phyloP scores from a whole-genome alignment of 2,888 invertebrate genomes.

The Drosophila acutilabella region DNA sequence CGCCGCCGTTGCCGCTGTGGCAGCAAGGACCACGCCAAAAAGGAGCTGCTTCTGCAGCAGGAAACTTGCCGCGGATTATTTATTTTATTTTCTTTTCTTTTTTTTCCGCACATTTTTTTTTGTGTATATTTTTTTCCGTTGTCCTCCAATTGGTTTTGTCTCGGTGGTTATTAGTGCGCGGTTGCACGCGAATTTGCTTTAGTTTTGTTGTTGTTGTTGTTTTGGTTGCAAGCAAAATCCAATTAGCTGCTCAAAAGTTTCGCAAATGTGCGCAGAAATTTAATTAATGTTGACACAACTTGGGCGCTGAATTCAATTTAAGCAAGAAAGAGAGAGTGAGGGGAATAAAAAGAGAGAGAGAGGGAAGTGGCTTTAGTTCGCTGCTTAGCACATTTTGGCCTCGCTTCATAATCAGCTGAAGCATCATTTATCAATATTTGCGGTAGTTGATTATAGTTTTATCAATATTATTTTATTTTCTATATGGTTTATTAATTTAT shows the following conservation, averaged over 20 bases:
- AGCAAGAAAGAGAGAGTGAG: constrained; percentile 4
- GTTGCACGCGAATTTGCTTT: constrained; percentile 74
- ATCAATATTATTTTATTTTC: neutral
- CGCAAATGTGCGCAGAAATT: constrained; percentile 73
- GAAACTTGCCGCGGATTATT: constrained; percentile 62
- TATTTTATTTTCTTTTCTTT: constrained; percentile 58
- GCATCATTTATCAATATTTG: neutral
- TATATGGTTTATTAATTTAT: too few species aligned
- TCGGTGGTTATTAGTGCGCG: constrained; percentile 71
- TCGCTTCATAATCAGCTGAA: too few species aligned
- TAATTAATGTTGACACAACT: constrained; percentile 79
- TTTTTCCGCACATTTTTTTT: constrained; percentile 25
- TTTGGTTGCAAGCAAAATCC: constrained; percentile 72
- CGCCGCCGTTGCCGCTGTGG: neutral
- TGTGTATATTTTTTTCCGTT: constrained; percentile 12
- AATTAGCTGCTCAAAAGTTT: constrained; percentile 80
- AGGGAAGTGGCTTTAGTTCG: neutral
- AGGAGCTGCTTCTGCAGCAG: constrained; percentile 35
- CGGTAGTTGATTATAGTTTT: neutral
- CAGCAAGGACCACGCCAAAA: constrained; percentile 23
- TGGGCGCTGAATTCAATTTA: constrained; percentile 58
- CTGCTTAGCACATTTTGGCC: neutral
- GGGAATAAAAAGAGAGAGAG: neutral
- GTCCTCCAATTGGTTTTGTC: constrained; percentile 58
- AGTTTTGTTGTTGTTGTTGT: constrained; percentile 40